A percentile compares a stretch with the other conserved stretches of the same genome.
These are phyloP conservation scores for Cosmia trapezina DNA, from an alignment of 2,888 invertebrate genomes.

Conservation along the genomic window DNA sequence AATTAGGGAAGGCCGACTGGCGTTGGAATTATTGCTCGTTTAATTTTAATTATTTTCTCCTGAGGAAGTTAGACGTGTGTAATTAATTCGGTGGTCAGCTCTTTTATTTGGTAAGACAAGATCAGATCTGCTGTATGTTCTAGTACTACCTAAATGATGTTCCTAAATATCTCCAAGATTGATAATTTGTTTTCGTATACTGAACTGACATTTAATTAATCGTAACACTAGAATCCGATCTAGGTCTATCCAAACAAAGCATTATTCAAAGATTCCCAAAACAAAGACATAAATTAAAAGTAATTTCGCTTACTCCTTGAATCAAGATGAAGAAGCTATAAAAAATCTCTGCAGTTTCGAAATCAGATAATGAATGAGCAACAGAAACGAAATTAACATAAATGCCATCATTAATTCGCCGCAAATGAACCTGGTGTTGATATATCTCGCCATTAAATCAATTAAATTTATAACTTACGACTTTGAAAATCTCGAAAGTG, in stretches of 20 bases:
- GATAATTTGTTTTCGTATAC: slow-evolving; percentile 8
- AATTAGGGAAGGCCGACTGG: slow-evolving; percentile 70
- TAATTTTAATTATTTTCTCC: slow-evolving; percentile 70
- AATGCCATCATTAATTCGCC: slow-evolving; percentile 70
- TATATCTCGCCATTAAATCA: slow-evolving; percentile 78
- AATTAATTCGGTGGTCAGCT: slow-evolving; percentile 58
- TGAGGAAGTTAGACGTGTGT: slow-evolving; percentile 64
- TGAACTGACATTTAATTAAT: slow-evolving; percentile 26
- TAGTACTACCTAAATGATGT: not conserved
- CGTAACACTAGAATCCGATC: not conserved
- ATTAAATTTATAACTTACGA: slow-evolving; percentile 75
- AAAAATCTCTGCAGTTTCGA: slow-evolving; percentile 54
- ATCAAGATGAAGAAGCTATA: slow-evolving; percentile 51
- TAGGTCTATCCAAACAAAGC: slow-evolving; percentile 20
- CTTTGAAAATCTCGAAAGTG: slow-evolving; percentile 73
- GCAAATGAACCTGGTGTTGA: slow-evolving; percentile 73
- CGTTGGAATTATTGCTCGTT: slow-evolving; percentile 71
- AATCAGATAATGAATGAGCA: slow-evolving; percentile 58
- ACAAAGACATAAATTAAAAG: slow-evolving; percentile 59
- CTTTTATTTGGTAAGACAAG: slow-evolving; percentile 50
- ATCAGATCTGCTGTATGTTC: slow-evolving; percentile 34
- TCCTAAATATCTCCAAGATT: slow-evolving; percentile 7
- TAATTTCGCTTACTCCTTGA: slow-evolving; percentile 44
- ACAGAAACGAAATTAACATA: slow-evolving; percentile 61
- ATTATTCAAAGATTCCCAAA: slow-evolving; percentile 28